These are phyloP conservation scores for Andricus curvator DNA, from an alignment of 2,888 invertebrate species.

Conservation along the genomic window DNA sequence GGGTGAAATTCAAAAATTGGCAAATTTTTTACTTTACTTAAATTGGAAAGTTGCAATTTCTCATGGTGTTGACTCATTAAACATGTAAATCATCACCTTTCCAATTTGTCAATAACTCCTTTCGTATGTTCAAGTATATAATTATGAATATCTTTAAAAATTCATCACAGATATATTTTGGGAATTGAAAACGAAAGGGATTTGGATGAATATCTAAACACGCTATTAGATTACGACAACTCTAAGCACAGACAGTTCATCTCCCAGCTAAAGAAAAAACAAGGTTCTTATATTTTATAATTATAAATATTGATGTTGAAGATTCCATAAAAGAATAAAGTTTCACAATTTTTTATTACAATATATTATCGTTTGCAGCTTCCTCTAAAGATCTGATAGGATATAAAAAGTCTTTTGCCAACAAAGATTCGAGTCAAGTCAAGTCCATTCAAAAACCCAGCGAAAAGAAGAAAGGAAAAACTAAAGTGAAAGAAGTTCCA, in stretches of 20 bases:
- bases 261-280: constrained; percentile 79
- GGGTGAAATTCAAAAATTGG: too few relatives aligned
- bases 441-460: constrained; percentile 60
- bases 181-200: constrained; percentile 86
- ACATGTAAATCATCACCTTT: too few relatives aligned
- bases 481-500: constrained; percentile 60
- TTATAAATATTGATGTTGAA: not conserved
- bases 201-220: constrained; percentile 88
- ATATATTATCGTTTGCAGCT: constrained; percentile 50
- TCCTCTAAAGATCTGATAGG: constrained; percentile 56
- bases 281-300: constrained; percentile 49
- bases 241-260: constrained; percentile 85
- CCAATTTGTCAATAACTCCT: too few relatives aligned
- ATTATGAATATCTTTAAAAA: constrained; percentile 56
- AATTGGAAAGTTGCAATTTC: too few relatives aligned
- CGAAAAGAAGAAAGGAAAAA: constrained; percentile 71
- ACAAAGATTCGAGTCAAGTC: constrained; percentile 52
- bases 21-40: too few relatives aligned
- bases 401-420: constrained; percentile 67
- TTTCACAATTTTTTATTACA: not conserved
- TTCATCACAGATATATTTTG: constrained; percentile 83
- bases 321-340: not conserved
- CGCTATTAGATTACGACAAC: constrained; percentile 85
- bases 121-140: too few relatives aligned
- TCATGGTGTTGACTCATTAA: too few relatives aligned